Conservation (phyloP, 2,113 vertebrate genomes). For the Brienomyrus brachyistius region DNA sequence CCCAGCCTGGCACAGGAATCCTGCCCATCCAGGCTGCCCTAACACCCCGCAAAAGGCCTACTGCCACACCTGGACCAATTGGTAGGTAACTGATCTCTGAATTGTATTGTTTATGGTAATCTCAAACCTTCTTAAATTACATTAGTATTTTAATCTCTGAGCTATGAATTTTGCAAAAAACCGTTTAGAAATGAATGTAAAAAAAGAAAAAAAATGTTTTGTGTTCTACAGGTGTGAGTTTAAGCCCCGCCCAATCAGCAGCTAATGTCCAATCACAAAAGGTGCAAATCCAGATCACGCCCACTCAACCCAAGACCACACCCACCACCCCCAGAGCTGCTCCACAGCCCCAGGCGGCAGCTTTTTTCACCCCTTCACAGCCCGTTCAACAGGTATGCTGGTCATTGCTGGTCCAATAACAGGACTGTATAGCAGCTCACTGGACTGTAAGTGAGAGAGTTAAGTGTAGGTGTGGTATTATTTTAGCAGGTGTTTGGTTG, state of each 20-base stretch:
- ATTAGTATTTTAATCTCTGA: neutral
- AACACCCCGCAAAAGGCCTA: slow-evolving; percentile 87
- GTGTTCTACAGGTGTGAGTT: slow-evolving; percentile 50
- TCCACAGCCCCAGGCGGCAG: slow-evolving; percentile 55
- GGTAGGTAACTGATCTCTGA: slow-evolving; percentile 52
- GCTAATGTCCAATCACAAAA: slow-evolving; percentile 23
- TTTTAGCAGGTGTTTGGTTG: neutral
- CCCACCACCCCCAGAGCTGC: slow-evolving; percentile 51
- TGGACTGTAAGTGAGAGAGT: neutral
- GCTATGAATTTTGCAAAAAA: neutral
- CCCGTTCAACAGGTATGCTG: slow-evolving; percentile 36
- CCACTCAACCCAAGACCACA: slow-evolving; percentile 36
- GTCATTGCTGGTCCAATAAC: neutral
- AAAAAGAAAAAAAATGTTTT: too few species aligned
- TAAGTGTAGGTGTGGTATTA: neutral
- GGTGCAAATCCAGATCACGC: slow-evolving; percentile 30
- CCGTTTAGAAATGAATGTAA: neutral
- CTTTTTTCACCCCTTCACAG: slow-evolving; percentile 26
- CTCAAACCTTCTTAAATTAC: neutral
- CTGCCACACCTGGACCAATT: slow-evolving; percentile 57
- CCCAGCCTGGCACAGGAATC: slow-evolving; percentile 83
- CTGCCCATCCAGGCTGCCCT: slow-evolving; percentile 90
- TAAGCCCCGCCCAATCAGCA: slow-evolving; percentile 58
- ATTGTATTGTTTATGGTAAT: neutral
- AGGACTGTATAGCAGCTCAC: neutral